phyloP scores from a whole-genome alignment of 2,797 vertebrate species.

The Simalia tracyae region DNA sequence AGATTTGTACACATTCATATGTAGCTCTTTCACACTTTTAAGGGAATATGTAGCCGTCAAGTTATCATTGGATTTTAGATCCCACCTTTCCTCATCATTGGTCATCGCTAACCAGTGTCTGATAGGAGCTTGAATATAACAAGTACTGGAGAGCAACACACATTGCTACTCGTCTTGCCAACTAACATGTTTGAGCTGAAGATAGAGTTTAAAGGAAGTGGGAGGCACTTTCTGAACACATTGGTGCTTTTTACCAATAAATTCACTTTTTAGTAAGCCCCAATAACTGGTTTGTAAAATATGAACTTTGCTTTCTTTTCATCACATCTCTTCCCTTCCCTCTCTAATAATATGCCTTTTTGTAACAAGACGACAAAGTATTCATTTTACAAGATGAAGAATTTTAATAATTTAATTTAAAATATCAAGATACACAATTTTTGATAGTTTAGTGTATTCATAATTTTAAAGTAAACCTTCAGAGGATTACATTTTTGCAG shows the following conservation, averaged over 20 bases:
- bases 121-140: neutral
- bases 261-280: conserved; percentile 41
- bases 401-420: neutral
- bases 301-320: conserved; percentile 45
- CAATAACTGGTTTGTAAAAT: conserved; percentile 49
- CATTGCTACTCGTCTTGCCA: neutral
- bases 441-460: neutral
- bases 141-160: neutral
- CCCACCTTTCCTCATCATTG: neutral
- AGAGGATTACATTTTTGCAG: neutral
- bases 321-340: neutral
- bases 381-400: neutral
- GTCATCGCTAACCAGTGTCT: neutral
- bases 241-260: neutral
- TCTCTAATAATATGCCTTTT: neutral
- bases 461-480: neutral
- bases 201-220: neutral
- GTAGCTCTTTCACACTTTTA: conserved; percentile 16
- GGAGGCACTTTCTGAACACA: neutral
- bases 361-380: neutral
- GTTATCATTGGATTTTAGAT: neutral
- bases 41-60: neutral
- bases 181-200: neutral
- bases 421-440: neutral
- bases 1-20: neutral